Conservation (phyloP, 2,888 invertebrate species). For the Himalopsyche tibetana region DNA sequence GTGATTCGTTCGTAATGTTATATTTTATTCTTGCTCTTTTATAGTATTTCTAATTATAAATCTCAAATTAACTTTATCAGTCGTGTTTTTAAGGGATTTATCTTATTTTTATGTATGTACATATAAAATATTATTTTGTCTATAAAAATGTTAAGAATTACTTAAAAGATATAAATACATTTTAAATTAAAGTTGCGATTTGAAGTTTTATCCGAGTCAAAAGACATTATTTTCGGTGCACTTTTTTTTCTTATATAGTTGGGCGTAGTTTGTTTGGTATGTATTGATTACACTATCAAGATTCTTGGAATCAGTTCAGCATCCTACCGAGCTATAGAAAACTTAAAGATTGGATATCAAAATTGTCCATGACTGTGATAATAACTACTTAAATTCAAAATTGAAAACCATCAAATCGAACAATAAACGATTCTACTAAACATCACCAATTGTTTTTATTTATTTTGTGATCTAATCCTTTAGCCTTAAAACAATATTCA, state of each 20-base stretch:
- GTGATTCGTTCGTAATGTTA: background rate
- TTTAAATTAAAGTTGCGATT: constrained; percentile 36
- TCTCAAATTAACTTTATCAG: constrained; percentile 16
- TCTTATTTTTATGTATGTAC: constrained; percentile 45
- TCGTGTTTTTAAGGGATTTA: background rate
- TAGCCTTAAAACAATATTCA: too few species aligned
- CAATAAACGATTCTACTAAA: constrained; percentile 26
- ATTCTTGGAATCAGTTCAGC: background rate
- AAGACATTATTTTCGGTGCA: constrained; percentile 12
- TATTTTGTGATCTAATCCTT: background rate
- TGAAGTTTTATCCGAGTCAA: background rate
- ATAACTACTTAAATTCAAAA: constrained; percentile 30
- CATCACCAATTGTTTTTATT: background rate
- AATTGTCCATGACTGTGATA: constrained; percentile 34
- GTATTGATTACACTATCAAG: background rate
- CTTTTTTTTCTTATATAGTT: constrained; percentile 2
- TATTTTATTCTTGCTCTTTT: constrained; percentile 33
- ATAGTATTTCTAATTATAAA: constrained; percentile 13
- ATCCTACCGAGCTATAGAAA: background rate
- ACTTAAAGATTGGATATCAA: background rate
- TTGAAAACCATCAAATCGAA: constrained; percentile 8
- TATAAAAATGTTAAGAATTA: constrained; percentile 50
- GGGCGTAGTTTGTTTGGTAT: constrained; percentile 9
- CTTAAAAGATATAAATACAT: constrained; percentile 32
- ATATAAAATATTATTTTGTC: constrained; percentile 55